Conservation (phyloP, 2,797 vertebrate genomes). For the Gephyroberyx darwinii region DNA sequence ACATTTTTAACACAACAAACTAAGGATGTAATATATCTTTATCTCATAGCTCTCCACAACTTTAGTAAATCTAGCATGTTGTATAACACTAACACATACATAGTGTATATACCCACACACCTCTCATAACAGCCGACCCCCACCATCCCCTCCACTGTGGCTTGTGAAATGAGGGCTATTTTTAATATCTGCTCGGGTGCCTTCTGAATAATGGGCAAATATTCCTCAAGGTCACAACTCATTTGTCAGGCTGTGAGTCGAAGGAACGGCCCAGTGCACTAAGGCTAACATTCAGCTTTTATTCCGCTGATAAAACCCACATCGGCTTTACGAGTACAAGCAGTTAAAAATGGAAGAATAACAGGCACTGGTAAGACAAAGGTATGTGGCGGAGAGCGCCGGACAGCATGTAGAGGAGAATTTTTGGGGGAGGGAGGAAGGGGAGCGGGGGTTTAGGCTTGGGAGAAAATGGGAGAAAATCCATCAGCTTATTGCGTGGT, state of each 20-base stretch:
- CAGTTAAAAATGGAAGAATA: slow-evolving; percentile 73
- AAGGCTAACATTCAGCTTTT: slow-evolving; percentile 78
- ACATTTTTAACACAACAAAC: slow-evolving; percentile 6
- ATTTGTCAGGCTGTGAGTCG: slow-evolving; percentile 83
- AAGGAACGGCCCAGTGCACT: slow-evolving; percentile 73
- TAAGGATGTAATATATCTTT: not conserved
- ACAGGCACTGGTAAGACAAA: slow-evolving; percentile 56
- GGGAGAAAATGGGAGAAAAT: slow-evolving; percentile 65
- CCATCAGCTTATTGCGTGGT: slow-evolving; percentile 74
- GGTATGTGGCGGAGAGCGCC: slow-evolving; percentile 43
- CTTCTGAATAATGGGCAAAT: slow-evolving; percentile 83
- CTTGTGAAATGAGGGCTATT: slow-evolving; percentile 83
- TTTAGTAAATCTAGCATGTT: slow-evolving; percentile 12
- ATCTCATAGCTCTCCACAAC: slow-evolving; percentile 2
- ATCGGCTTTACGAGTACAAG: slow-evolving; percentile 70
- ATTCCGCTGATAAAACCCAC: slow-evolving; percentile 78
- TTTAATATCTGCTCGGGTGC: slow-evolving; percentile 83
- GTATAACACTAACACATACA: slow-evolving; percentile 12
- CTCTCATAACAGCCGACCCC: slow-evolving; percentile 30
- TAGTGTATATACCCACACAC: slow-evolving; percentile 38
- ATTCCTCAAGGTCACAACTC: slow-evolving; percentile 85
- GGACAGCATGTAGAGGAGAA: slow-evolving; percentile 54
- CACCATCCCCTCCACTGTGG: slow-evolving; percentile 44
- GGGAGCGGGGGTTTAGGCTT: slow-evolving; percentile 27
- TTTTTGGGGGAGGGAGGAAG: slow-evolving; percentile 27